Conservation (phyloP, 2,888 invertebrate species). For the Orchesellides sinensis region DNA sequence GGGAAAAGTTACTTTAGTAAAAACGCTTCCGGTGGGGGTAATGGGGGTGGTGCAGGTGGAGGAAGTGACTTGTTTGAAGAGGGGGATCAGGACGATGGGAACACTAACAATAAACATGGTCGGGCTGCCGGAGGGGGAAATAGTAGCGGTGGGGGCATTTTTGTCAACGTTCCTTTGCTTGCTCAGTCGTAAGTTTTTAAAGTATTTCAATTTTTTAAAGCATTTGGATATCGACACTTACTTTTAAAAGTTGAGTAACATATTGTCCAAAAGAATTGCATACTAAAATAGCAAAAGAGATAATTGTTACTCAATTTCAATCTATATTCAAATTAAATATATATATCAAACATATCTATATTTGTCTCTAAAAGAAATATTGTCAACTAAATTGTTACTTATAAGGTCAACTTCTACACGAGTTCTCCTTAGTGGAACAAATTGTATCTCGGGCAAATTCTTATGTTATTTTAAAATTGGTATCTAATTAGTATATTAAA, state of each 20-base stretch:
- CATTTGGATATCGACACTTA: no score
- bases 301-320: no score
- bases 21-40: conserved; percentile 11
- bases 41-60: conserved; percentile 4
- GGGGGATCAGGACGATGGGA: conserved; percentile 39
- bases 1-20: conserved; percentile 31
- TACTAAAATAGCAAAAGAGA: no score
- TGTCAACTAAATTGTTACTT: no score
- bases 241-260: neutral
- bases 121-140: conserved; percentile 25
- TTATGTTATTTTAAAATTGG: no score
- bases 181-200: conserved; percentile 71
- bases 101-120: conserved; percentile 49
- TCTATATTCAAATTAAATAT: no score
- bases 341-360: neutral
- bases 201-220: neutral
- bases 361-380: no score
- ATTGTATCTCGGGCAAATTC: no score
- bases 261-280: no score
- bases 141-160: conserved; percentile 41
- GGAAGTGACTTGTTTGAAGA: conserved; percentile 23
- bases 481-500: no score
- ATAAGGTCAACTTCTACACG: no score
- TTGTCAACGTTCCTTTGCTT: conserved; percentile 70
- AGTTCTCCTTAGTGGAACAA: no score